These are phyloP conservation scores for Corythoichthys intestinalis DNA, from an alignment of 2,113 vertebrate genomes.

Conservation along the genomic window DNA sequence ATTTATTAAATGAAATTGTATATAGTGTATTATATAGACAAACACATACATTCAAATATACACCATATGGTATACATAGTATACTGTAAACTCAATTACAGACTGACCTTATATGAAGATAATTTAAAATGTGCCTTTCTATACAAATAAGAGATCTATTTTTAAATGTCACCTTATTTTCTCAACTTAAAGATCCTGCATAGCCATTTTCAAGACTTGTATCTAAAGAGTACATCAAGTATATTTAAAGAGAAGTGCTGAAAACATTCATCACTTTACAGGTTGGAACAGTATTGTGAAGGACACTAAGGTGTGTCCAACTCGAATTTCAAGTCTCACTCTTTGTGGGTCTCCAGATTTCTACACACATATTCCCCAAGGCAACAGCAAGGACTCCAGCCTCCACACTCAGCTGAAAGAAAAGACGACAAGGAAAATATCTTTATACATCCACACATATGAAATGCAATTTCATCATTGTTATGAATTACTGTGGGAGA, in stretches of 20 bases:
- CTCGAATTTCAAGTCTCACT: constrained; percentile 31
- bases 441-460: not conserved
- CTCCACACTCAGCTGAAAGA: constrained; percentile 78
- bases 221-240: not conserved
- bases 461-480: not conserved
- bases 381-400: constrained; percentile 81
- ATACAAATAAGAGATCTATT: too few relatives aligned
- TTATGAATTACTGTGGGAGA: too few relatives aligned
- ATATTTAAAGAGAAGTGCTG: not conserved
- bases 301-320: not conserved
- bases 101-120: too few relatives aligned
- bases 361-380: constrained; percentile 75
- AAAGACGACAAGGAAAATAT: not conserved
- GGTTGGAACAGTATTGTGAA: not conserved
- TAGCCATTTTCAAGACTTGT: not conserved
- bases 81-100: too few relatives aligned
- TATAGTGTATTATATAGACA: too few relatives aligned
- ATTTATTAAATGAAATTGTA: too few relatives aligned
- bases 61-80: too few relatives aligned
- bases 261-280: not conserved
- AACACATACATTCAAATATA: too few relatives aligned
- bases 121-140: too few relatives aligned
- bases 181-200: too few relatives aligned
- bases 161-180: too few relatives aligned
- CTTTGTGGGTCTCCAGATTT: constrained; percentile 79